Evolutionary conservation across 2,113 vertebrate genomes (phyloP), one percentile per base, ranked within the genome.

Genomic region (Hassar affinis): DNA sequence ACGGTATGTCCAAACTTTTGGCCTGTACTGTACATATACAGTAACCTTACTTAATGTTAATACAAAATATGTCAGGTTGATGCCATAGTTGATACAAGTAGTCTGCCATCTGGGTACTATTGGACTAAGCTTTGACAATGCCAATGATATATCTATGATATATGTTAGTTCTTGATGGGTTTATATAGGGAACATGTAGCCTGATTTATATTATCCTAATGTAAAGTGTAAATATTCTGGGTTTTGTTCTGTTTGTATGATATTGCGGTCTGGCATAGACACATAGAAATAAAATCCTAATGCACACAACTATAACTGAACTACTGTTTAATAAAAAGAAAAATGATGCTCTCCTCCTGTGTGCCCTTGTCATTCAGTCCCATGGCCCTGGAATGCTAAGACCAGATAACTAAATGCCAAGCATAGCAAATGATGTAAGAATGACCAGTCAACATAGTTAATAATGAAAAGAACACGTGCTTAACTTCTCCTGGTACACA

Each of bases 391-490:
- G 84, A 85, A 45, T 80, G 81, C 88, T 84, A 88, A 90, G 66
- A 79, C 85, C 82, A 61, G 89, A 93, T 92, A 91, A 93, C 89
- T 88, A 93, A 94, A 93, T 93, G 91, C 86, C 91, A 91, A 57
- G 87, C 88, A 79, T 91, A 86, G 91, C 89, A 91, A 92, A 92
- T 87, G 89, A 87, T 88, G 82, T 90, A 86, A 85, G 87, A 92
- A 91, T 87, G 86, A 89, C 89, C 82, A 88, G 88, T 90, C 89
- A 80, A 89, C 87, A 87, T 89, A 89, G 90, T 88, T 87, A 61
- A 87, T 82, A 86, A 86, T 88, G 78, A 89, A 85, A 84, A 87
- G 89, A 89, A 89, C 89, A 90, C 86, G 85, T 88, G 71, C 79
- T 80, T 59, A 80, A 59, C 82, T 51, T 87, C 47, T 87, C 76